phyloP scores from a whole-genome alignment of 1,140 invertebrate genomes.

The Drosophila mauritiana region DNA sequence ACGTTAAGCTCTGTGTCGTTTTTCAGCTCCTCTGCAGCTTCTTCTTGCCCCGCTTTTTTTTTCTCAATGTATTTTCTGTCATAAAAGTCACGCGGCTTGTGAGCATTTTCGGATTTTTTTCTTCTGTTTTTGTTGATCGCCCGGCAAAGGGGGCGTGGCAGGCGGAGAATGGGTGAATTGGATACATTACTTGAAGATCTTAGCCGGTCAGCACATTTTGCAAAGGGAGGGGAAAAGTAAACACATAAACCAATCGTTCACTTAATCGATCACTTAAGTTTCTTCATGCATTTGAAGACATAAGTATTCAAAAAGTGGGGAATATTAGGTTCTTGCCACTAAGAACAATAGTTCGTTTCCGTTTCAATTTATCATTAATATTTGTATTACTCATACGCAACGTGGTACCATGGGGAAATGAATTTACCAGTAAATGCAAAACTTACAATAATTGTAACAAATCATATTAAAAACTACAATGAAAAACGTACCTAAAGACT shows the following conservation, averaged over 20 bases:
- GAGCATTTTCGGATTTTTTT: conserved; percentile 21
- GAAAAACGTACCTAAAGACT: too few relatives aligned
- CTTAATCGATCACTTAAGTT: not conserved
- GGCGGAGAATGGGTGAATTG: not conserved
- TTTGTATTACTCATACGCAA: not conserved
- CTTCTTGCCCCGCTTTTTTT: conserved; percentile 18
- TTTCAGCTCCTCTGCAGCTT: conserved; percentile 6
- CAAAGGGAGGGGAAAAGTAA: conserved; percentile 6
- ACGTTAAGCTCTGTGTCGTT: conserved; percentile 33
- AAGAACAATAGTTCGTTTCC: not conserved
- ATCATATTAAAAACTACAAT: too few relatives aligned
- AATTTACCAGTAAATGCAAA: too few relatives aligned
- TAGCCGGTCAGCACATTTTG: conserved; percentile 3
- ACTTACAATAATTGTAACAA: too few relatives aligned
- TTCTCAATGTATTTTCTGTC: conserved; percentile 55
- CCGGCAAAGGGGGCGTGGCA: conserved; percentile 13
- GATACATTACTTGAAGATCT: conserved; percentile 29
- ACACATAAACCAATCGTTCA: not conserved
- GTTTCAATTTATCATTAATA: not conserved
- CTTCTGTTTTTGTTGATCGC: conserved; percentile 8
- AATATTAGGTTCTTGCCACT: not conserved
- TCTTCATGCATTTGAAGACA: not conserved
- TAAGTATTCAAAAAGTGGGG: too few relatives aligned
- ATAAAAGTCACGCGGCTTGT: conserved; percentile 63
- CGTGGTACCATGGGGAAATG: too few relatives aligned